Base-by-base conservation (phyloP, 1,140 invertebrate genomes). In the Mactra quadrangularis region DNA sequence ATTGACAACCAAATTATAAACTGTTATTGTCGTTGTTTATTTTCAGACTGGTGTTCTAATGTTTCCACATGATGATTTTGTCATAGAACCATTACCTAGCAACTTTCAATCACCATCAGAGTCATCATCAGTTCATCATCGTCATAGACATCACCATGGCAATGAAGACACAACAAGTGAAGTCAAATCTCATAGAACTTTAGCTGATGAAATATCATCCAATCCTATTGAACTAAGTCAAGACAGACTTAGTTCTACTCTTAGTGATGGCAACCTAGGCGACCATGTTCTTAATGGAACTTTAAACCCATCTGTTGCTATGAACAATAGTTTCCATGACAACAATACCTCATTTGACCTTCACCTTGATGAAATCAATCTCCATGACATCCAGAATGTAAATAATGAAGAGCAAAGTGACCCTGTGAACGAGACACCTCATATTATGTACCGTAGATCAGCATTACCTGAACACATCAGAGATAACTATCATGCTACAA, bases 401-500 rank as follows among this genome's bases (percentile, higher is more conserved):
- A 35, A 33, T 45, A 22, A 62, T 19, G 57, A 76, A 55, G 53
- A 27, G 29, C 7, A 22, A 3, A 19, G 64, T 35, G 33, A 70
- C 27, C 13, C 31, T 41, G 64, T 4, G 13, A 52, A 71, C 47
- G 7, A 41, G 50, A 50, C 13, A 35, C 47, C 85, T 27, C 84
- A 85, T 74, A 85, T 85, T 33, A 52, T 87, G 41, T 87, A 87
- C 33, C 84, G 75, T 85, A 47, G 77, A 47, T 84, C 86, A 62
- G 62, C 85, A 70, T 53, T 85, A 45, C 41, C 66, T 22, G 31
- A 60, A 38, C 82, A 87, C 47, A 70, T 82, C 25, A 45, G 22
- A 35, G 59, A 77, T 33, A 78, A 85, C 45, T 85, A 75, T 64
- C 60, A 85, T 35, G 27, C 59, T 35, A 60, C 74, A 62, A 52